Percentiles rank a stretch among this genome's conserved stretches.
These are phyloP conservation scores for Drosophila leontia DNA, from an alignment of 1,140 invertebrate species.

Conservation along the genomic window DNA sequence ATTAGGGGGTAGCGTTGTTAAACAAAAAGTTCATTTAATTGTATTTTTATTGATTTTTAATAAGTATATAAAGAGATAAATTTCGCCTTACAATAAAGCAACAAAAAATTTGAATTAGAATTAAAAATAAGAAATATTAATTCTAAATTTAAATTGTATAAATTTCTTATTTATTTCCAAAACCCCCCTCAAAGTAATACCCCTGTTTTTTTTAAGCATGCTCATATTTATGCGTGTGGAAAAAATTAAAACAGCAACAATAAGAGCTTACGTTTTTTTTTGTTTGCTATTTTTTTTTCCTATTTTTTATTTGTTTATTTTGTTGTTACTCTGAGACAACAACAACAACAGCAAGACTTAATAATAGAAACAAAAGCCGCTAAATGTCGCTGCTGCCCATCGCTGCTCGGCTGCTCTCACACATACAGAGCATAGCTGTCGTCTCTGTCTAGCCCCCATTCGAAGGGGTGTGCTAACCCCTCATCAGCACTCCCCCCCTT, in stretches of 20 bases:
- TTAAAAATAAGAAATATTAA: too few species aligned
- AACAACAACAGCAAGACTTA: constrained; percentile 24
- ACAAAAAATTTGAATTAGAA: too few species aligned
- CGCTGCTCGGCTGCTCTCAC: constrained; percentile 15
- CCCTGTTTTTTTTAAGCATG: constrained; percentile 9
- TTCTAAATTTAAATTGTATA: neutral
- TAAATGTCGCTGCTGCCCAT: constrained; percentile 27
- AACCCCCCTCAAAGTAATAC: neutral
- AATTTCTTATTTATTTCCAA: too few species aligned
- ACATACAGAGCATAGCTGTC: neutral
- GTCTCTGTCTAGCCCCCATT: neutral
- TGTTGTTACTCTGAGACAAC: constrained; percentile 37
- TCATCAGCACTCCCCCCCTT: constrained; percentile 9
- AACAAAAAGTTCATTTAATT: neutral
- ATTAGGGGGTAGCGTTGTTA: neutral
- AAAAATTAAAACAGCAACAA: constrained; percentile 50
- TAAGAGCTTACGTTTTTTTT: constrained; percentile 29
- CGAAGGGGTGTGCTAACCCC: neutral
- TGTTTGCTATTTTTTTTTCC: constrained; percentile 17
- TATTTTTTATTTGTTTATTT: constrained; percentile 15
- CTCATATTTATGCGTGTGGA: constrained; percentile 39
- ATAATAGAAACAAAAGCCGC: constrained; percentile 64
- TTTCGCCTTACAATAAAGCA: too few species aligned
- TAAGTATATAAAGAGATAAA: too few species aligned
- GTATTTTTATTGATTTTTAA: neutral